Base-by-base conservation (phyloP, 2,888 invertebrate species). In the Axea sp. region DNA sequence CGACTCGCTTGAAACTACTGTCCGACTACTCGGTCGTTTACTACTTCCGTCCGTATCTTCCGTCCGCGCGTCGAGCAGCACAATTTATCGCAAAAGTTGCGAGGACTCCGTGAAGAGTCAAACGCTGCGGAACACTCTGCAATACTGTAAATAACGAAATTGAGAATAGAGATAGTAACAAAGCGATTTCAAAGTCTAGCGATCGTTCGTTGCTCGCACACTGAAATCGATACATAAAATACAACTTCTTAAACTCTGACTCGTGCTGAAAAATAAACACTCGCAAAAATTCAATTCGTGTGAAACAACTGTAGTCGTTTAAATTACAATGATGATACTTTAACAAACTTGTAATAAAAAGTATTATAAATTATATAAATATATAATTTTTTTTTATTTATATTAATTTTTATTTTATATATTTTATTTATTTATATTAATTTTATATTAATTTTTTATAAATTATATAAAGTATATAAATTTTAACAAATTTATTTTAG, bases 111-210 rank as follows among this genome's bases (percentile, higher is more conserved):
- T 35, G 60, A 69, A 53, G 55, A 69, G 60, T 69, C 69, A 69
- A 69, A 69, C 69, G 60, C 51, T 39, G 60, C 59, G 60, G 69
- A 69, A 60, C 69, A 55, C 55, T 69, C 43, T 7, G 69, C 28
- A 55, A 71, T 55, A 71, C 62, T 62, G 62, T 62, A 71, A 71
- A 71, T 71, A 71, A 71, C 71, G 55, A 62, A 62, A 62, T 62
- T 53, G 62, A 62, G 69, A 62, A 69, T 69, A 12, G 69, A 69
- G 55, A 69, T 62, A 22, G 47, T 62, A 62, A 71, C 62, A 62
- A 55, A 71, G 33, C 60, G 71, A 71, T 55, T 62, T 55, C 55
- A 19, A 62, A 62, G 62, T 62, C 39, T 53, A 17, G 41, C 62
- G 47, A 71, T 64, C 55, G 35, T 22, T 57, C 41, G 55, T 30